Evolutionary conservation across 2,888 invertebrate species (phyloP), one percentile per base, ranked within the genome.

Genomic region (Phaonia tiefii): DNA sequence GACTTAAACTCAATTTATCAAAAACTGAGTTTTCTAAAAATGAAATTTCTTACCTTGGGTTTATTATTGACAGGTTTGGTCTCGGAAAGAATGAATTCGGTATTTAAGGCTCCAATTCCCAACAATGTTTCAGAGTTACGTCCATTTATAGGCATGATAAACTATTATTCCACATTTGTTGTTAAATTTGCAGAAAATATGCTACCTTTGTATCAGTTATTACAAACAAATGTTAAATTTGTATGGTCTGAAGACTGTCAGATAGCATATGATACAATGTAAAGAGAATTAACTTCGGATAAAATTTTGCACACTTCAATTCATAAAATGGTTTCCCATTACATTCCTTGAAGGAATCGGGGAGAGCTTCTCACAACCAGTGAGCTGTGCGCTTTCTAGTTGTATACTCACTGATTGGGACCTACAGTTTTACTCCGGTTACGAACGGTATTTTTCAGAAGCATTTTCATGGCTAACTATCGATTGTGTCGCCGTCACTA

Each of bases 171-270:
- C 54, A 67, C 69, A 17, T 60, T 69, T 2, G 31, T 69, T 13
- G 37, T 44, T 3, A 75, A 84, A 66, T 72, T 84, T 56, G 20
- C 84, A 0, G 2, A 72, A 10, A 79, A 75, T 20, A 66, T 84
- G 54, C 49, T 22, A 17, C 75, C 66, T 4, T 37, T 84, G 5
- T 81, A 83, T 39, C 25, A 44, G 1, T 58, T 85, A 25, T 74
- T 56, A 20, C 65, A 74, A 46, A 67, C 31, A 42, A 22, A 58
- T 22, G 17, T 54, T 2, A 58, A 74, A 42, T 74, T 74, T 15
- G 7, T n/a, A 15, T 74, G 74, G 74, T 74, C 66, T 13, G 58
- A 44, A 25, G 37, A 74, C 31, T 74, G 74, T 56, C 42, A 74
- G 5, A 10, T 15, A 25, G 11, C 26, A 11, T 74, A 56, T 22